These are phyloP conservation scores for Sipha maydis DNA, from an alignment of 2,888 invertebrate genomes.

Conservation along the genomic window DNA sequence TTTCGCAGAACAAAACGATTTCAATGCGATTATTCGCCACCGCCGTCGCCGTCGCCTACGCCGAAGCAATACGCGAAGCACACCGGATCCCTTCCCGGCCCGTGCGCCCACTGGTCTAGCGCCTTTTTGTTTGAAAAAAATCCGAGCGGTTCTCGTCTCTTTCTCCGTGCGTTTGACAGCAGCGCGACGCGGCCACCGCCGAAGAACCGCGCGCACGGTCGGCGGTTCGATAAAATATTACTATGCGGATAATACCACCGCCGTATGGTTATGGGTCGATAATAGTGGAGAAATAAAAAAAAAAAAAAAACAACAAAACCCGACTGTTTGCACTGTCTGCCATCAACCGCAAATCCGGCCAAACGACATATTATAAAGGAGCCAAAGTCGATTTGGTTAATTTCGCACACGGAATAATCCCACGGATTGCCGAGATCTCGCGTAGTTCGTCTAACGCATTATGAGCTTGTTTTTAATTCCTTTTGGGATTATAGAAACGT, in stretches of 20 bases:
- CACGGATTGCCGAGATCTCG: not conserved
- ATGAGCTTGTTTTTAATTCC: not conserved
- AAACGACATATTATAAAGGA: not conserved
- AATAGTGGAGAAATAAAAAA: not conserved
- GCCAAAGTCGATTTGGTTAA: not conserved
- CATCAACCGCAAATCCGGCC: not conserved
- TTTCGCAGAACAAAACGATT: slow-evolving; percentile 40
- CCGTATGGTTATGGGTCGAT: not conserved
- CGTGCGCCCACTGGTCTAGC: too few species aligned
- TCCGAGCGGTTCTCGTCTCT: not conserved
- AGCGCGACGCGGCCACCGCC: not conserved
- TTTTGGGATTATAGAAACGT: not conserved
- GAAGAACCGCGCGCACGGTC: too few species aligned
- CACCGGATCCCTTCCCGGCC: too few species aligned
- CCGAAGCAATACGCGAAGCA: too few species aligned
- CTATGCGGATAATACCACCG: not conserved
- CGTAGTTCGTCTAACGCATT: not conserved
- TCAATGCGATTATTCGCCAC: slow-evolving; percentile 1
- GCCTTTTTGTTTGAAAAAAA: not conserved
- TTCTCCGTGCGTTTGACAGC: not conserved
- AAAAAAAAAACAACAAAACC: not conserved
- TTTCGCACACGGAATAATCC: not conserved
- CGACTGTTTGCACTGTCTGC: not conserved
- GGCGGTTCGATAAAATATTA: too few species aligned
- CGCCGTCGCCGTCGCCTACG: not conserved